Percentiles rank a stretch among this genome's conserved stretches.
Evolutionary conservation across 2,888 invertebrate species (phyloP).

Genomic region (Hipparchia semele): DNA sequence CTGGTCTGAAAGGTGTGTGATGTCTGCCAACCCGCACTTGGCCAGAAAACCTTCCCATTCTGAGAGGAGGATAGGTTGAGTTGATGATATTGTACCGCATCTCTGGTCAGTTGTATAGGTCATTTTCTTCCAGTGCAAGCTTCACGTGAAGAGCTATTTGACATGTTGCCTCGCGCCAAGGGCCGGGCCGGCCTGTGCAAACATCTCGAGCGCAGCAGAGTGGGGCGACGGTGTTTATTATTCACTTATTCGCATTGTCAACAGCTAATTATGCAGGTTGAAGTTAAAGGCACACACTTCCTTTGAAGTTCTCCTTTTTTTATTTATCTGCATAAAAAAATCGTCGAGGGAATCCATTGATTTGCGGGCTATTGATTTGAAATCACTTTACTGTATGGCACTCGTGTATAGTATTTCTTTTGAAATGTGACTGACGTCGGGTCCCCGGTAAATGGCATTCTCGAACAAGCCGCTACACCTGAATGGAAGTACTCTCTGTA

Average conservation of each 20-base stretch:
- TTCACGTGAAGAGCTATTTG: neutral
- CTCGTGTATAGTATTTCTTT: slow-evolving; percentile 38
- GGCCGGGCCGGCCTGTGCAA: slow-evolving; percentile 25
- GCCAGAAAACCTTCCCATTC: no score
- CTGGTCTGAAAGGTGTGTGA: no score
- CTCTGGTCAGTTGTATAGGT: neutral
- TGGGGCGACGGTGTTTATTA: slow-evolving; percentile 44
- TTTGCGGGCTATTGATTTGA: slow-evolving; percentile 39
- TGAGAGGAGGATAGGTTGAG: no score
- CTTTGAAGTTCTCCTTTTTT: slow-evolving; percentile 37
- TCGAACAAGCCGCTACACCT: slow-evolving; percentile 38
- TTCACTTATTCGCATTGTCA: slow-evolving; percentile 47
- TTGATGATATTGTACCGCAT: neutral
- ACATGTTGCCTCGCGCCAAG: neutral
- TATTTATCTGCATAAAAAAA: slow-evolving; percentile 38
- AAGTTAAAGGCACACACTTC: slow-evolving; percentile 44
- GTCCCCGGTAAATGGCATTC: slow-evolving; percentile 35
- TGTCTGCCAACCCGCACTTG: no score
- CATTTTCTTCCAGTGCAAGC: neutral
- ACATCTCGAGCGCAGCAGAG: slow-evolving; percentile 39
- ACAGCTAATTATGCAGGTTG: slow-evolving; percentile 44
- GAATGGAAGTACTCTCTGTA: slow-evolving; percentile 38
- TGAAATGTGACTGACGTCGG: slow-evolving; percentile 36
- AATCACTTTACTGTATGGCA: slow-evolving; percentile 39
- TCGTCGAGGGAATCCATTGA: slow-evolving; percentile 37